A percentile compares a stretch with the other conserved stretches of the same genome.
Conservation (phyloP, 2,797 vertebrate species). For the Petrocephalus schoutedeni region DNA sequence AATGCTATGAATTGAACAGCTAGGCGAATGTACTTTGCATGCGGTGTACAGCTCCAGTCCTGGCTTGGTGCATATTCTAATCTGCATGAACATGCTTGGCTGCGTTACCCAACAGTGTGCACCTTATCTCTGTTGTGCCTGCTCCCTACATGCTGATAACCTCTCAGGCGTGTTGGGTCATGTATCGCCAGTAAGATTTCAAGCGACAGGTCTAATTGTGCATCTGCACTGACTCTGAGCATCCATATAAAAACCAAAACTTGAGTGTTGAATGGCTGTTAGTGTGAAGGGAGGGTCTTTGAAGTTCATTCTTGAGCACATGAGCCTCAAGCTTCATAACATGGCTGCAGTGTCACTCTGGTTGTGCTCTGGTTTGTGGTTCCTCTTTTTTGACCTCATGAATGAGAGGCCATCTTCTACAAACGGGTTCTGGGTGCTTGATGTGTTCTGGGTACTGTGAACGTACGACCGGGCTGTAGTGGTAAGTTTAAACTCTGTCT, state of each 20-base stretch:
- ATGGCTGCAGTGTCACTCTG: not conserved
- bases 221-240: not conserved
- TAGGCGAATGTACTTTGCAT: not conserved
- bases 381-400: not conserved
- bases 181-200: not conserved
- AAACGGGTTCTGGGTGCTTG: not conserved
- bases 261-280: not conserved
- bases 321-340: not conserved
- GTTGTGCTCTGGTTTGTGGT: not conserved
- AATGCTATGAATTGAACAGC: not conserved
- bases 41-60: not conserved
- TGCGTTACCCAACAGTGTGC: not conserved
- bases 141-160: not conserved
- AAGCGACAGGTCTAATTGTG: not conserved
- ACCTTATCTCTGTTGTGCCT: not conserved
- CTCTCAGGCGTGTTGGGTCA: not conserved
- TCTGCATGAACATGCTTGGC: not conserved
- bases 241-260: not conserved
- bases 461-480: not conserved
- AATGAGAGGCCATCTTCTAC: not conserved
- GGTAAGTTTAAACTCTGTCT: not conserved
- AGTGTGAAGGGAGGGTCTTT: not conserved
- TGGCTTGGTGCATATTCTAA: not conserved
- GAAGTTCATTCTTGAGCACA: not conserved
- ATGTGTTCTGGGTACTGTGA: not conserved